Conservation (phyloP, 2,797 vertebrate species). For the Denticeps clupeoides region DNA sequence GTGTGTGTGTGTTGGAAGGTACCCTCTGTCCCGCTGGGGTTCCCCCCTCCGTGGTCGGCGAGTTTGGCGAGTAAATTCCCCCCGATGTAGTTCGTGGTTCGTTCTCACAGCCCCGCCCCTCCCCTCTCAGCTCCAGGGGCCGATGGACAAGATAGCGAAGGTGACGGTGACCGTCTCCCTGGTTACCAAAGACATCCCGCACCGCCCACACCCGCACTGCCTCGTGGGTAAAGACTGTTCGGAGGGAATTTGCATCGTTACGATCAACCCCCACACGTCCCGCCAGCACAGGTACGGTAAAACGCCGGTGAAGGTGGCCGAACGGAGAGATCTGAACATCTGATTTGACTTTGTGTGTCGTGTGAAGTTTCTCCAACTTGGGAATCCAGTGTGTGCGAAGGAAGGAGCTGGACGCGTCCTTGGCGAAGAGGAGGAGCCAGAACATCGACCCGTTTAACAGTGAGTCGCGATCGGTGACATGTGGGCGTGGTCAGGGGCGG, state of each 20-base stretch:
- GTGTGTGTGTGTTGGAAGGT: conserved; percentile 28
- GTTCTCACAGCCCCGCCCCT: background rate
- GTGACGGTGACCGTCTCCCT: conserved; percentile 74
- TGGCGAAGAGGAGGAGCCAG: conserved; percentile 71
- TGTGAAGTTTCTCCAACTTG: conserved; percentile 76
- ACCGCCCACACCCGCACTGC: conserved; percentile 86
- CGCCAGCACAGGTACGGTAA: conserved; percentile 77
- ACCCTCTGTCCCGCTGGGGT: conserved; percentile 29
- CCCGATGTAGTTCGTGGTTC: too few species aligned
- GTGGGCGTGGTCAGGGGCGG: too few species aligned
- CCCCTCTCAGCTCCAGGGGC: conserved; percentile 67
- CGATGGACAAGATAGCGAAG: conserved; percentile 56
- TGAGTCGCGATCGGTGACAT: conserved; percentile 39
- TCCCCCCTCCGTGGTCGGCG: conserved; percentile 26
- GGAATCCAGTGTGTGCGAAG: conserved; percentile 90
- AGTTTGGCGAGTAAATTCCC: background rate
- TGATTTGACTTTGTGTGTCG: background rate
- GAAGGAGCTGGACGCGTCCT: conserved; percentile 77
- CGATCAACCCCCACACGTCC: conserved; percentile 59
- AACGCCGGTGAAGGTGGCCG: background rate
- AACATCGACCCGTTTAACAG: conserved; percentile 89
- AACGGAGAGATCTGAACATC: background rate
- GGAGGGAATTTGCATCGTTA: conserved; percentile 67
- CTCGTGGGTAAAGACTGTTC: conserved; percentile 90
- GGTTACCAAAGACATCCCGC: conserved; percentile 83